These are phyloP conservation scores for Heliornis fulica DNA, from an alignment of 2,113 vertebrate species.

Conservation along the genomic window DNA sequence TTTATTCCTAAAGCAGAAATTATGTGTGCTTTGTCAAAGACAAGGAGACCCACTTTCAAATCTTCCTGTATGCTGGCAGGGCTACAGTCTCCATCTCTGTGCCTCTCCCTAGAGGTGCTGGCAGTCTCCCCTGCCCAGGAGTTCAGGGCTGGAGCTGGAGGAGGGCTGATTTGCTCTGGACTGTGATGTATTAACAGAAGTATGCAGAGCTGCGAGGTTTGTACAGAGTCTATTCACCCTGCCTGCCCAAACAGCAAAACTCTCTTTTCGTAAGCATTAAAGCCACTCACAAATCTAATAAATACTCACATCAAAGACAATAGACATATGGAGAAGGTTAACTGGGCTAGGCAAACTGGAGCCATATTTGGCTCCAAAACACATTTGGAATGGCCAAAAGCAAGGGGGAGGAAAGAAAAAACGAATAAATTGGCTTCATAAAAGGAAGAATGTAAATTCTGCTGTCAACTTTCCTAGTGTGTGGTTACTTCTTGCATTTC, in stretches of 20 bases:
- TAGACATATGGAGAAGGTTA: slow-evolving; percentile 60
- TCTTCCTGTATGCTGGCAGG: not conserved
- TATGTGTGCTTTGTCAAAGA: not conserved
- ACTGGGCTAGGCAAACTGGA: slow-evolving; percentile 42
- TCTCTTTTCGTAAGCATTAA: not conserved
- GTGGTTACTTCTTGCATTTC: not conserved
- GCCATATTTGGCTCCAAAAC: slow-evolving; percentile 38
- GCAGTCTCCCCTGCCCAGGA: not conserved
- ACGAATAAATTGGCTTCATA: not conserved
- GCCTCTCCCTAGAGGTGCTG: not conserved
- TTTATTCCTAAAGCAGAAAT: not conserved
- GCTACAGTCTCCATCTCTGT: not conserved
- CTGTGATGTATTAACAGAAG: not conserved
- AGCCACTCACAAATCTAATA: not conserved
- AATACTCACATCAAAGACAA: slow-evolving; percentile 23
- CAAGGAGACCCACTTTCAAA: not conserved
- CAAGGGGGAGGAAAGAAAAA: not conserved
- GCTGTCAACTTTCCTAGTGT: not conserved
- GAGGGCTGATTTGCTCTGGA: not conserved
- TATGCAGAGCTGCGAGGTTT: not conserved
- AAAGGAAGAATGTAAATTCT: slow-evolving; percentile 37
- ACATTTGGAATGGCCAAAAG: slow-evolving; percentile 8
- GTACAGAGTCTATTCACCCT: not conserved
- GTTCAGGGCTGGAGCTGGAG: not conserved
- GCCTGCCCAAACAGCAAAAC: slow-evolving; percentile 6